Base-by-base conservation (phyloP, 2,797 vertebrate genomes). In the Tragopan temminckii region DNA sequence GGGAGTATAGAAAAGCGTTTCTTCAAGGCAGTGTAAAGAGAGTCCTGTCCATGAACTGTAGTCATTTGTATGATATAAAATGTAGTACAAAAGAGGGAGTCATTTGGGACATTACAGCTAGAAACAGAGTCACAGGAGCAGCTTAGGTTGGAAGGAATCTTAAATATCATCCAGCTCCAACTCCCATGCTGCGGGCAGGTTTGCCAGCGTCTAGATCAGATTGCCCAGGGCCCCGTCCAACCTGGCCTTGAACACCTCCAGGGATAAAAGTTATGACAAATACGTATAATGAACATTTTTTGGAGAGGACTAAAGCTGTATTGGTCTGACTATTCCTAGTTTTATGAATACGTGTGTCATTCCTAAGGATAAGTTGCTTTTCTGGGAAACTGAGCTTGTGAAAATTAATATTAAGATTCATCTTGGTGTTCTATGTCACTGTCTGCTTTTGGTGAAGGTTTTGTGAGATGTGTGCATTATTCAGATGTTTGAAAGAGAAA, bases 31-130 rank as follows among this genome's bases (percentile, higher is more conserved):
- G 2, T 9, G 18, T 45, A 10, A 71, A 57, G 23, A 19, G 50
- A 55, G 14, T 63, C 16, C 13, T 59, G 19, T 33, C 55, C 48
- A 4, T 45, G 53, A 76, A 25, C 38, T 29, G 15, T 21, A 40
- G 53, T 55, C 48, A 6, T 1, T 0, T 79, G 16, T 57, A 7
- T 0, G 2, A 8, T 46, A 25, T 18, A 11, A 79, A 68, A 48
- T 9, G 7, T 74, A 16, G 50, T 59, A 12, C 69, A 61, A 80
- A 80, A 58, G 36, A 66, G 13, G 7, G 36, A 53, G 19, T 33
- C 38, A 55, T 5, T 58, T 50, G 35, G 1, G 1, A 15, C 5
- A 12, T 62, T 69, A 15, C 15, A 72, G 43, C 31, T 76, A 53
- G 80, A 89, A 53, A 17, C 50, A 31, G 24, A 50, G 50, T 29